A percentile compares a stretch with the other conserved stretches of the same genome.
Evolutionary conservation across 2,113 vertebrate species (phyloP).

Genomic region (Ginglymostoma cirratum): DNA sequence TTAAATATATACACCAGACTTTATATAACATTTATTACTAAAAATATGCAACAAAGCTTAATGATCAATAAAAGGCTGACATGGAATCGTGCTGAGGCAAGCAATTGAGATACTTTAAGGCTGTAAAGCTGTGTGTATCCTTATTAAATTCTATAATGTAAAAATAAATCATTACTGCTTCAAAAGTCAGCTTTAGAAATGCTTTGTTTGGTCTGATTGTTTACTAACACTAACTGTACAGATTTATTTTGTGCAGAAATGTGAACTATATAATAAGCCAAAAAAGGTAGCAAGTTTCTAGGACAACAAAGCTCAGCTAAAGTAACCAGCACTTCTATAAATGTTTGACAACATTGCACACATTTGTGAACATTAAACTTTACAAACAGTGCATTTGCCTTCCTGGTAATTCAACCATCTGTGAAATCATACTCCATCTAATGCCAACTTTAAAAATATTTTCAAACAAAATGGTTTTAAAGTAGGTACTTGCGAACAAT

Average conservation of each 20-base stretch:
- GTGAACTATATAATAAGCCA: conserved; percentile 7
- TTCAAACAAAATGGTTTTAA: not conserved
- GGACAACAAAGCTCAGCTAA: not conserved
- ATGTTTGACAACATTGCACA: conserved; percentile 29
- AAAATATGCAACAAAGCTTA: conserved; percentile 34
- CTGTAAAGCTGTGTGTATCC: conserved; percentile 35
- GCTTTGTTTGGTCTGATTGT: conserved; percentile 10
- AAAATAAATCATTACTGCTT: conserved; percentile 36
- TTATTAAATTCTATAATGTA: conserved; percentile 34
- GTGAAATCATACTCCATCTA: not conserved
- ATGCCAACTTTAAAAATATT: not conserved
- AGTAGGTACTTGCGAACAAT: conserved; percentile 10
- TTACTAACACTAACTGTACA: conserved; percentile 28
- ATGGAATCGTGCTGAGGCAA: conserved; percentile 35
- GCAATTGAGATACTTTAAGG: conserved; percentile 23
- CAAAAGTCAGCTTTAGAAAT: conserved; percentile 31
- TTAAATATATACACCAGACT: conserved; percentile 31
- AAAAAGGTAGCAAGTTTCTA: not conserved
- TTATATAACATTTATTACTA: conserved; percentile 31
- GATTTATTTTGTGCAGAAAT: conserved; percentile 20
- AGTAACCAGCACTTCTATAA: conserved; percentile 10
- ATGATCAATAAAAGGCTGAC: conserved; percentile 31
- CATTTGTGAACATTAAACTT: conserved; percentile 8
- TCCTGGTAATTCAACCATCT: not conserved
- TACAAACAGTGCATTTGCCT: not conserved